Evolutionary conservation across 2,797 vertebrate species (phyloP), one percentile per base, ranked within the genome.

Genomic region (Pantherophis vulpinus): DNA sequence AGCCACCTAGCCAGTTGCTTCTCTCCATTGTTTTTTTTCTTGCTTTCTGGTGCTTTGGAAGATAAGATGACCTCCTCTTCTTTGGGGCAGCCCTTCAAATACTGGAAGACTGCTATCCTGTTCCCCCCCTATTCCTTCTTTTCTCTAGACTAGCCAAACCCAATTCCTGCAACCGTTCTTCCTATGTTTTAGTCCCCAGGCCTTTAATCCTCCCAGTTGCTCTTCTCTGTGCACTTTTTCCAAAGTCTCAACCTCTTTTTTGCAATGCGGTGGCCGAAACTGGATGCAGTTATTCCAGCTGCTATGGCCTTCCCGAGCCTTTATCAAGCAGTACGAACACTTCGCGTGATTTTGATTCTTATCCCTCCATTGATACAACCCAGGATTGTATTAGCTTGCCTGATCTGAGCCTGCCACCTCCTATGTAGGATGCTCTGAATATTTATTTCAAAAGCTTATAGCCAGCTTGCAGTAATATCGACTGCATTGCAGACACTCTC

Each of bases 401-500:
- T 1, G 1, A 8, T 92, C 37, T 12, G 83, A 89, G 88, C 14
- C 88, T 54, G 88, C 13, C 93, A 4, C 23, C 91, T 79, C 86
- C 18, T 4, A 32, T 86, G 7, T 7, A 25, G 23, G 70, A 89
- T 2, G 42, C 70, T 92, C 92, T 1, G 88, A 87, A 93, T 93
- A 94, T 94, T 79, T 89, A 63, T 91, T 56, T 88, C 92, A 91
- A 83, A 94, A 54, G 20, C 94, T 95, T 88, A 90, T 91, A 61
- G 93, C 94, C 94, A 56, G 63, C 90, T 96, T 97, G 97, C 97
- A 96, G 97, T 90, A 93, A 95, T 91, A 96, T 95, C 95, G 96
- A 97, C 97, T 95, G 97, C 97, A 97, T 94, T 98, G 96, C 97
- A 97, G 97, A 87, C 95, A 83, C 90, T 37, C 89, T 79, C 56